Percentiles rank a stretch among this genome's conserved stretches.
phyloP scores from a whole-genome alignment of 2,797 vertebrate species.

The Hipposideros larvatus region DNA sequence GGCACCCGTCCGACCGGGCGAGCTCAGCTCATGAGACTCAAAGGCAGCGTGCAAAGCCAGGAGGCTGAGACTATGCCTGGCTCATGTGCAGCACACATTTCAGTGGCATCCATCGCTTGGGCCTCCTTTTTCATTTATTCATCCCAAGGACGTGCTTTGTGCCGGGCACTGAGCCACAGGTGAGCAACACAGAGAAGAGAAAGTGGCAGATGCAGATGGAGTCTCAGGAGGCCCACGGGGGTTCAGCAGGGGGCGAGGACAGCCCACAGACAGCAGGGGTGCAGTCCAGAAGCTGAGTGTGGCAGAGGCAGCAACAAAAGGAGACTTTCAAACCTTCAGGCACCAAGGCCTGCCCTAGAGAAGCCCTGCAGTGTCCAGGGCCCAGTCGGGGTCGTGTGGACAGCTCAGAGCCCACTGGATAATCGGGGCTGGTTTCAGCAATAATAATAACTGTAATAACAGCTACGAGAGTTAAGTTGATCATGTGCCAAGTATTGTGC shows the following conservation, averaged over 20 bases:
- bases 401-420: not conserved
- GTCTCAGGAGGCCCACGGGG: not conserved
- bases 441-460: not conserved
- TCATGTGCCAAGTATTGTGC: not conserved
- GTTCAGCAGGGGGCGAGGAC: not conserved
- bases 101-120: not conserved
- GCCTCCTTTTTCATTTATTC: not conserved
- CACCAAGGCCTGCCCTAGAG: accelerated
- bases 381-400: not conserved
- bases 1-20: not conserved
- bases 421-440: not conserved
- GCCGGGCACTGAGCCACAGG: not conserved
- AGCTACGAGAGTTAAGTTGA: not conserved
- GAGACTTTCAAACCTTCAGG: not conserved
- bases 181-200: not conserved
- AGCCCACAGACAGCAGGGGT: not conserved
- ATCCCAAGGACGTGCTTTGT: not conserved
- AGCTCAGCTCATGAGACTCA: not conserved
- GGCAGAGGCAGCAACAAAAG: not conserved
- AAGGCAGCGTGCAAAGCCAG: not conserved
- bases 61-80: not conserved
- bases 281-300: not conserved
- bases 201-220: not conserved
- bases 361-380: not conserved
- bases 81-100: not conserved